phyloP scores from a whole-genome alignment of 1,140 invertebrate genomes.

The Wasmannia auropunctata region DNA sequence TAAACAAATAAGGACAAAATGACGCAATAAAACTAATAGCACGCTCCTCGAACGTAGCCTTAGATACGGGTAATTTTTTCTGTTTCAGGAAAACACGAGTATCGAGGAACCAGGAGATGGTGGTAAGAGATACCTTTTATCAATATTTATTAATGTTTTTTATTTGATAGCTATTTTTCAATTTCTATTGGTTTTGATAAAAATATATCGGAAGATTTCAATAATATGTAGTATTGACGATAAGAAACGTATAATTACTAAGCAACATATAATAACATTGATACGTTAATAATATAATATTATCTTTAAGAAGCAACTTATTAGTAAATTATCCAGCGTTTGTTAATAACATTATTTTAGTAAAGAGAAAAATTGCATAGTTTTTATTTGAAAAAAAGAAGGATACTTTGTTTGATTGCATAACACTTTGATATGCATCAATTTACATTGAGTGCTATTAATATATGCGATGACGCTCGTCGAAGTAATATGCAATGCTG shows the following conservation, averaged over 20 bases:
- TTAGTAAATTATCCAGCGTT: not conserved
- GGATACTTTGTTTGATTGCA: not conserved
- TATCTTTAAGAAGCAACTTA: not conserved
- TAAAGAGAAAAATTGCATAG: not conserved
- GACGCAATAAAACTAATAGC: no score
- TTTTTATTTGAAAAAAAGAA: constrained; percentile 3
- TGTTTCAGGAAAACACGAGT: constrained; percentile 89
- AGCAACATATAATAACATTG: not conserved
- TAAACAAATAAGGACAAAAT: no score
- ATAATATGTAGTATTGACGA: not conserved
- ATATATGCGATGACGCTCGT: constrained; percentile 19
- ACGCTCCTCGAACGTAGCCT: no score
- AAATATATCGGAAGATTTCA: not conserved
- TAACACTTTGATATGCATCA: constrained; percentile 7
- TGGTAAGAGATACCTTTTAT: constrained; percentile 83
- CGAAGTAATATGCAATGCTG: not conserved
- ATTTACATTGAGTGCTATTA: constrained; percentile 34
- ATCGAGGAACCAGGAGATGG: constrained; percentile 88
- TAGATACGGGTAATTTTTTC: constrained; percentile 10
- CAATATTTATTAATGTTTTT: not conserved
- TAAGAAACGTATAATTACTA: not conserved
- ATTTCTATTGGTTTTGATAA: not conserved
- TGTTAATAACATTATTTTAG: not conserved
- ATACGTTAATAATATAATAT: constrained; percentile 16
- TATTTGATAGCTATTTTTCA: no score